Evolutionary conservation across 1,140 invertebrate species (phyloP).

Genomic region (Drosophila auraria): DNA sequence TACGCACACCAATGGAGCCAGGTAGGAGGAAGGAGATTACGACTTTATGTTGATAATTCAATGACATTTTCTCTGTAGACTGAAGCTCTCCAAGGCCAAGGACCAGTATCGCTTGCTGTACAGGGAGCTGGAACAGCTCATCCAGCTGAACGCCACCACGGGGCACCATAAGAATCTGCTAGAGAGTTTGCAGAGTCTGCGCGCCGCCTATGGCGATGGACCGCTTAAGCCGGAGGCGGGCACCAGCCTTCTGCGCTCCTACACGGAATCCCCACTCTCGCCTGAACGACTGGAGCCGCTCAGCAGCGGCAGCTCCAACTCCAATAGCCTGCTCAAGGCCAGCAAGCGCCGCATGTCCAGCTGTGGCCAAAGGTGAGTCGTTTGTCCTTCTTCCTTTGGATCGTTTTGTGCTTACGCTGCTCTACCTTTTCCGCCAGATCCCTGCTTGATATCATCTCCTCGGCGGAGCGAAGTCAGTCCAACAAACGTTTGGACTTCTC

Average conservation of each 20-base stretch:
- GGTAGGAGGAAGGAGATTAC: conserved; percentile 70
- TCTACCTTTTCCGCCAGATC: conserved; percentile 85
- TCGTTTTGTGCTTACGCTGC: not conserved
- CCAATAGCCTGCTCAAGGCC: conserved; percentile 72
- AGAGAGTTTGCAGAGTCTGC: conserved; percentile 93
- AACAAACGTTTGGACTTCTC: conserved; percentile 91
- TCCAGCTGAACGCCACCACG: conserved; percentile 90
- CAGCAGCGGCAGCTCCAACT: conserved; percentile 61
- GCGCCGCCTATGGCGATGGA: conserved; percentile 85
- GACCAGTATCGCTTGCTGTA: conserved; percentile 96
- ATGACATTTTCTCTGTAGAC: conserved; percentile 4
- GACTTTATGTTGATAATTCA: not conserved
- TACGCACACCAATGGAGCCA: conserved; percentile 87
- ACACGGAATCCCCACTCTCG: conserved; percentile 93
- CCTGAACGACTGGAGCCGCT: conserved; percentile 87
- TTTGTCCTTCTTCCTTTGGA: not conserved
- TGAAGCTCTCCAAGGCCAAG: conserved; percentile 86
- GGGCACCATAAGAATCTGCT: conserved; percentile 91
- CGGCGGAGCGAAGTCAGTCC: conserved; percentile 86
- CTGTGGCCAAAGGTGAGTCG: conserved; percentile 54
- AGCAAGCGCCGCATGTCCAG: conserved; percentile 85
- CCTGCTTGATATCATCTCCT: conserved; percentile 89
- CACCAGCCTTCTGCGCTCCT: conserved; percentile 85
- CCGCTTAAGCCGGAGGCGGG: conserved; percentile 87
- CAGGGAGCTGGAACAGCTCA: conserved; percentile 94